Evolutionary conservation across 2,113 vertebrate genomes (phyloP).

Genomic region (Scortum barcoo): DNA sequence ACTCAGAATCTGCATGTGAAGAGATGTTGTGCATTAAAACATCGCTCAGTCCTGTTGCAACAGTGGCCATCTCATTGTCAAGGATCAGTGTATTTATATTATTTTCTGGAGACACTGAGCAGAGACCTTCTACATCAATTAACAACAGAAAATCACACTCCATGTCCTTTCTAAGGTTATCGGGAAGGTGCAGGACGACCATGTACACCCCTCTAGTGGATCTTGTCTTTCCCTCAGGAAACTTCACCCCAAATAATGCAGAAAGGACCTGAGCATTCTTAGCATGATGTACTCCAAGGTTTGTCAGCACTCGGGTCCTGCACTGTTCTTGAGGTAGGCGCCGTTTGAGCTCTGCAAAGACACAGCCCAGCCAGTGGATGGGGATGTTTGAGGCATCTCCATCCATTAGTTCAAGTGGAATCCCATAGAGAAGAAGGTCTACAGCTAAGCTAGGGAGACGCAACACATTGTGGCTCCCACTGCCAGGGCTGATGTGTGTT

Average conservation of each 20-base stretch:
- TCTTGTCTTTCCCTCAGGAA: constrained; percentile 76
- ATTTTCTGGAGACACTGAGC: constrained; percentile 24
- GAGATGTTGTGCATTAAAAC: constrained; percentile 82
- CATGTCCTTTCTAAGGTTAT: constrained; percentile 79
- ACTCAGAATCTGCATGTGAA: constrained; percentile 62
- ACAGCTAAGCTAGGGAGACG: constrained; percentile 75
- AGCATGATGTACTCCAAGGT: constrained; percentile 67
- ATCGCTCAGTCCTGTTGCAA: constrained; percentile 79
- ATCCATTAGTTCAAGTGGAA: constrained; percentile 83
- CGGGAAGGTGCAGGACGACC: constrained; percentile 74
- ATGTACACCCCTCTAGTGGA: constrained; percentile 83
- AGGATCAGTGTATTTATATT: constrained; percentile 36
- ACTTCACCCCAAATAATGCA: constrained; percentile 87
- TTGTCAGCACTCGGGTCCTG: constrained; percentile 70
- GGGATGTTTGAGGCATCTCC: constrained; percentile 81
- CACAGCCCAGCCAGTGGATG: constrained; percentile 70
- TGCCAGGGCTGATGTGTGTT: constrained; percentile 55
- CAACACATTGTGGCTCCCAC: constrained; percentile 67
- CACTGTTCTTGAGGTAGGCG: constrained; percentile 63
- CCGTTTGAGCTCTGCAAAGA: constrained; percentile 75
- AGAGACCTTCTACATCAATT: constrained; percentile 85
- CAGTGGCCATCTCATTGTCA: constrained; percentile 79
- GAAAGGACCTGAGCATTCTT: constrained; percentile 86
- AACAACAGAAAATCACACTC: constrained; percentile 86
- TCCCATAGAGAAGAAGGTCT: constrained; percentile 79